These are phyloP conservation scores for Ectobius pallidus DNA, from an alignment of 2,888 invertebrate genomes.

Conservation along the genomic window DNA sequence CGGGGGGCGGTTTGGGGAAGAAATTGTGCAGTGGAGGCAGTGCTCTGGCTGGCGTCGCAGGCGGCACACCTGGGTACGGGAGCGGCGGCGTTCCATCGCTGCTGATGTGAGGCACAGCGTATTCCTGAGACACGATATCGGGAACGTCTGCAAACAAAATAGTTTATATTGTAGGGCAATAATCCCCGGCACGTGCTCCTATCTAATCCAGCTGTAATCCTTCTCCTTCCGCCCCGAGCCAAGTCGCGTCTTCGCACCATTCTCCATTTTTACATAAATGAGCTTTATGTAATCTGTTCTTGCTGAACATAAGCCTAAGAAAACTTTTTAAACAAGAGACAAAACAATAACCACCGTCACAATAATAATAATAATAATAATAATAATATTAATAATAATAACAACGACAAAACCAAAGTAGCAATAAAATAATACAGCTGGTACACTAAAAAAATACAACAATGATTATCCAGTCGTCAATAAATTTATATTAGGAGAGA, in stretches of 20 bases:
- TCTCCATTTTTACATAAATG: too few species aligned
- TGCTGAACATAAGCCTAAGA: too few species aligned
- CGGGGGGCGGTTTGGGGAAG: constrained; percentile 53
- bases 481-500: too few species aligned
- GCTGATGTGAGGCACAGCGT: constrained; percentile 63
- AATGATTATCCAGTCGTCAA: too few species aligned
- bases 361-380: too few species aligned
- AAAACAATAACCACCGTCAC: too few species aligned
- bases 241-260: neutral
- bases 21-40: constrained; percentile 62
- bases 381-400: too few species aligned
- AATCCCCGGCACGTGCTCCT: neutral
- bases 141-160: constrained; percentile 60
- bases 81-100: constrained; percentile 51
- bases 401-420: too few species aligned
- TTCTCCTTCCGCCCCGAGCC: neutral
- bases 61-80: constrained; percentile 48
- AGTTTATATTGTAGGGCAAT: neutral
- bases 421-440: too few species aligned
- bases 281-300: too few species aligned
- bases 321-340: too few species aligned
- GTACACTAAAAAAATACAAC: too few species aligned
- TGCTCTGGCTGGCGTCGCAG: constrained; percentile 54
- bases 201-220: neutral
- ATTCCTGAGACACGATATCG: constrained; percentile 65